Base-by-base conservation (phyloP, 2,797 vertebrate species). In the Acanthurus tractus region DNA sequence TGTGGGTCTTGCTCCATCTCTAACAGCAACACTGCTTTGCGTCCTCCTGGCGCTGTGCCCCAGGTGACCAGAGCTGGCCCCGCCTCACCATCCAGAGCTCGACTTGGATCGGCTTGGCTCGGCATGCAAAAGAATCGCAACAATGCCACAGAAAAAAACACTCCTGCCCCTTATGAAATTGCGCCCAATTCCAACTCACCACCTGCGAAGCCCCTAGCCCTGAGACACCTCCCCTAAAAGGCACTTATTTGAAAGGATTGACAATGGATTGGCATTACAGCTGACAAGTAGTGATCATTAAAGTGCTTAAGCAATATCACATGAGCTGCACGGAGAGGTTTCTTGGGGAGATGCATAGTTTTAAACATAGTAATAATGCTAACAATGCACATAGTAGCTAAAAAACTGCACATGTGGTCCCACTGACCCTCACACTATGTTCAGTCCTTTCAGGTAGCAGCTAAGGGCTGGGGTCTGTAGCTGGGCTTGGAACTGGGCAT, bases 61-160 rank as follows among this genome's bases (percentile, higher is more conserved):
- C 61, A 99, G 97, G 96, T 99, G 98, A 99, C 97, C 93, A 90
- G 88, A 92, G 95, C 88, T 89, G 89, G 73, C 88, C 84, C 78
- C 83, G 79, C 93, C 94, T 77, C 81, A 76, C 86, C 87, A 84
- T 92, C 95, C 94, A 93, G 89, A 96, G 70, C 87, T 86, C 64
- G 70, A 84, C 81, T 78, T 64, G 86, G 84, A 85, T 88, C 76
- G 68, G 82, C 84, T 88, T 71, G 85, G 87, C 83, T 89, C 78
- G 65, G 84, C 91, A 92, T 88, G 86, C 84, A 91, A 92, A 88
- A 72, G 14, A 90, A 85, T 76, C 20, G 52, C 68, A 74, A 70
- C n/a, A 17, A 85, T 76, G 79, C 81, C 87, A 84, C 85, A 74
- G 70, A 88, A 86, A 74, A 84, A 74, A 69, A 72, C 74, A 79